phyloP scores from a whole-genome alignment of 2,888 invertebrate species.

The Lomographa bimaculata region DNA sequence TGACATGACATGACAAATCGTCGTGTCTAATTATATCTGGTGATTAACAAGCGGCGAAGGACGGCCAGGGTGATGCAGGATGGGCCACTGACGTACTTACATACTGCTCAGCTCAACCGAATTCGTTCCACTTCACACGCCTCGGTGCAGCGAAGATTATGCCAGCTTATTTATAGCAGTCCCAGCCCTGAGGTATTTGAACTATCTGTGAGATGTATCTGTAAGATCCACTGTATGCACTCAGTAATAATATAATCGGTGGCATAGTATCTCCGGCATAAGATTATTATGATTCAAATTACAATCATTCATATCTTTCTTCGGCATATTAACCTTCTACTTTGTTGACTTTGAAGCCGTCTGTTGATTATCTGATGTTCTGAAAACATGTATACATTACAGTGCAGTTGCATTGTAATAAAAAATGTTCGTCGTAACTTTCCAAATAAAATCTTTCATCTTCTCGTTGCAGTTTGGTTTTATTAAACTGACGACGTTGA shows the following conservation, averaged over 20 bases:
- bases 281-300: conserved; percentile 8
- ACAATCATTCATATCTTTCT: conserved; percentile 5
- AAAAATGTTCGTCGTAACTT: conserved; percentile 1
- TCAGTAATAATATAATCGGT: conserved; percentile 4
- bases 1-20: conserved; percentile 41
- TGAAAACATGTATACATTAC: too few relatives aligned
- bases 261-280: neutral
- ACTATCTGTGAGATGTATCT: conserved; percentile 40
- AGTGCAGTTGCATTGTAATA: too few relatives aligned
- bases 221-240: conserved; percentile 27
- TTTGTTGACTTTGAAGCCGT: conserved; percentile 1
- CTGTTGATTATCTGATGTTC: too few relatives aligned
- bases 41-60: conserved; percentile 56
- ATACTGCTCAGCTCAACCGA: conserved; percentile 18
- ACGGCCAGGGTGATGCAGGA: conserved; percentile 49
- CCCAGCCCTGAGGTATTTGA: conserved; percentile 45
- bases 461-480: conserved; percentile 6
- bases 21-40: conserved; percentile 55
- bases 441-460: conserved; percentile 1
- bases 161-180: conserved; percentile 53
- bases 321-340: neutral
- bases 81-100: conserved; percentile 51
- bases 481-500: conserved; percentile 10
- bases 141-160: conserved; percentile 40
- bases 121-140: conserved; percentile 64